Evolutionary conservation across 2,888 invertebrate species (phyloP).

Genomic region (Torymus texanus): DNA sequence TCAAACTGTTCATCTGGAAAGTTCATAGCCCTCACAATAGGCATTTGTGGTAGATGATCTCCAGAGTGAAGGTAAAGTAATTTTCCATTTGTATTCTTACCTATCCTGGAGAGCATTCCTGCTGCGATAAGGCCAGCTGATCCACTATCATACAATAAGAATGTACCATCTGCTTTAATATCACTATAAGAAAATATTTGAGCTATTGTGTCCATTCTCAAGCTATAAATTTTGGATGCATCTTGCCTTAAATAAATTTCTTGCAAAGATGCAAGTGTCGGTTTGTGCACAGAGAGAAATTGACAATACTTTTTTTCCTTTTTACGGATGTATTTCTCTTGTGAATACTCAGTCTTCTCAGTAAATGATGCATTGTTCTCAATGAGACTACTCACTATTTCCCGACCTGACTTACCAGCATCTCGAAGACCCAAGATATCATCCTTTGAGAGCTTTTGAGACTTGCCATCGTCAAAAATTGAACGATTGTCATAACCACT

Average conservation of each 20-base stretch:
- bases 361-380: conserved; percentile 94
- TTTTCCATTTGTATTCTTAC: conserved; percentile 80
- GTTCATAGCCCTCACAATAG: conserved; percentile 87
- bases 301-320: conserved; percentile 96
- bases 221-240: conserved; percentile 83
- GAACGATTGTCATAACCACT: conserved; percentile 90
- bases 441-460: conserved; percentile 88
- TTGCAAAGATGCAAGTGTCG: conserved; percentile 87
- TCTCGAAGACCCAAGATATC: conserved; percentile 89
- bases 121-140: conserved; percentile 91
- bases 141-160: conserved; percentile 91
- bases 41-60: conserved; percentile 84
- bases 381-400: conserved; percentile 90
- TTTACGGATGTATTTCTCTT: conserved; percentile 95
- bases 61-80: conserved; percentile 88
- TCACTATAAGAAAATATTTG: conserved; percentile 91
- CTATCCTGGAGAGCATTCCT: conserved; percentile 87
- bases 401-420: conserved; percentile 85
- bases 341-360: conserved; percentile 92
- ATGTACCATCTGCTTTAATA: conserved; percentile 85
- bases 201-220: conserved; percentile 91
- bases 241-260: conserved; percentile 91
- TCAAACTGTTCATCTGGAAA: conserved; percentile 83
- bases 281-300: conserved; percentile 86
- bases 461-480: conserved; percentile 85